Base-by-base conservation (phyloP, 2,797 vertebrate genomes). In the Hybognathus amarus region DNA sequence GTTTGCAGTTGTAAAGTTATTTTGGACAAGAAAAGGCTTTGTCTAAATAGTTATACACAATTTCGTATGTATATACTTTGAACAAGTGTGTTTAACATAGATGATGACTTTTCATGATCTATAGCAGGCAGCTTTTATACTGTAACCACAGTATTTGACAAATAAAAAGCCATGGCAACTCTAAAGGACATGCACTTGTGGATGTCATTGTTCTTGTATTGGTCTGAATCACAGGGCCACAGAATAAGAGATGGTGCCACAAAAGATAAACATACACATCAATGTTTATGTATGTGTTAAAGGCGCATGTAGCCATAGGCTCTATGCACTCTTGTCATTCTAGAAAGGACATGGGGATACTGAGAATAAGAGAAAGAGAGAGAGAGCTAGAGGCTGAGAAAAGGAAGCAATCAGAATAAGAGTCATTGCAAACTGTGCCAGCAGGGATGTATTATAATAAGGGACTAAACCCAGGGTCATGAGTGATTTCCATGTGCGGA, bases 221-320 rank as follows among this genome's bases (percentile, higher is more conserved):
- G 17, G 61, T 38, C 78, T 79, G 27, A 88, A 77, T 82, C 27
- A 47, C 52, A 63, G 40, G 68, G 70, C 18, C 24, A 40, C 12
- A 47, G 42, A 63, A 77, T 24, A 45, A 79, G 80, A 52, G 33
- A 79, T 24, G 40, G 70, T 68, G 47, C 66, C 69, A 79, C 76
- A 80, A 71, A 85, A 78, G 77, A 40, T 87, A 77, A 89, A 85
- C 64, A 85, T 85, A 64, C 64, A 82, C 77, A 59, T 84, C 71
- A 73, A 73, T 59, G 75, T 77, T 70, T 85, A 84, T 88, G 66
- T 76, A 59, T 54, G 79, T 76, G 76, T 87, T 82, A 73, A 79
- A 85, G 38, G 24, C 69, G 80, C 66, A 69, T 75, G 73, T 79
- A 70, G 87, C 84, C 38, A 13, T 38, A 63, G 83, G 86, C 33